These are phyloP conservation scores for Nomada fabriciana DNA, from an alignment of 2,888 invertebrate species.

Conservation along the genomic window DNA sequence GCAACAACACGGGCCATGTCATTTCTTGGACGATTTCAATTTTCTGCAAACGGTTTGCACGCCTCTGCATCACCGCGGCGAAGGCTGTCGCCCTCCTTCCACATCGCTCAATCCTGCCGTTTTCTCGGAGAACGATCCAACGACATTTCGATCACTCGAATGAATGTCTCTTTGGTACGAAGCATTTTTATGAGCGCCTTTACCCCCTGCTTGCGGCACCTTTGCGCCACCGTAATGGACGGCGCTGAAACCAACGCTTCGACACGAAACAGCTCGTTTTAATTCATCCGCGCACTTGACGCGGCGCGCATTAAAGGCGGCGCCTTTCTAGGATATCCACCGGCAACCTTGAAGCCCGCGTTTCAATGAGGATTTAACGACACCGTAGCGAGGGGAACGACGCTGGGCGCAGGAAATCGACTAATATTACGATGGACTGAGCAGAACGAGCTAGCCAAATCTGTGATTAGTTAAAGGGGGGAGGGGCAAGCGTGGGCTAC, in stretches of 20 bases:
- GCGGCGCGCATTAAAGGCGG: conserved; percentile 9
- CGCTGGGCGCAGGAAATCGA: too few relatives aligned
- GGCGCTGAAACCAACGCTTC: conserved; percentile 38
- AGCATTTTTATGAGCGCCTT: conserved; percentile 8
- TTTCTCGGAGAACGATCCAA: neutral
- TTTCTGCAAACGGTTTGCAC: conserved; percentile 5
- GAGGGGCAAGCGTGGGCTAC: neutral
- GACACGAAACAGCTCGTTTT: conserved; percentile 48
- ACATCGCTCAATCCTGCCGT: neutral
- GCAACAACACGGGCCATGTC: conserved; percentile 14
- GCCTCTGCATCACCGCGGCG: neutral
- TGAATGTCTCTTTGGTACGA: conserved; percentile 7
- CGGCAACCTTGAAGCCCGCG: neutral
- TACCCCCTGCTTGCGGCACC: conserved; percentile 24
- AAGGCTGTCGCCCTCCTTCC: neutral
- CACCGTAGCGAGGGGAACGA: too few relatives aligned
- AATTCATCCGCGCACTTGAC: conserved; percentile 34
- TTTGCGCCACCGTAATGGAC: conserved; percentile 46
- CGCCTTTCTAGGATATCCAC: conserved; percentile 22
- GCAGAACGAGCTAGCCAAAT: too few relatives aligned
- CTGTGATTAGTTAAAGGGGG: neutral
- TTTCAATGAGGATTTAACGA: conserved; percentile 9
- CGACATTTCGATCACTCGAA: neutral
- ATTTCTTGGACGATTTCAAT: conserved; percentile 31
- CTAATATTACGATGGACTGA: too few relatives aligned